Evolutionary conservation across 1,140 invertebrate species (phyloP).

Genomic region (Ooceraea biroi): DNA sequence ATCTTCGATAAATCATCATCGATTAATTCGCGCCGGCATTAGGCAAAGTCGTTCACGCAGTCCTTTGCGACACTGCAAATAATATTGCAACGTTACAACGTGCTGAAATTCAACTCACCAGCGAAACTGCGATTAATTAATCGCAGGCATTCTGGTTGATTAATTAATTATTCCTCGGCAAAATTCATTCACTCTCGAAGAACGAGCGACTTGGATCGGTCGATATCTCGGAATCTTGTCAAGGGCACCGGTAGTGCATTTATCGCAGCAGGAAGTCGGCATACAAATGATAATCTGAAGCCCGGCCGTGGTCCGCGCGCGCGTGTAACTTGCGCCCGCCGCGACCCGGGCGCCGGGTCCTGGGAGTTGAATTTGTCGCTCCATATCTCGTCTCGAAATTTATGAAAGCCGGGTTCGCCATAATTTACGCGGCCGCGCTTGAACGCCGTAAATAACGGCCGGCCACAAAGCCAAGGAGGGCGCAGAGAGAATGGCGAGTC

Average conservation of each 20-base stretch:
- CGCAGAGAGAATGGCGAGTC: conserved; percentile 57
- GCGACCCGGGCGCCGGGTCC: conserved; percentile 68
- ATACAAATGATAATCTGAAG: conserved; percentile 73
- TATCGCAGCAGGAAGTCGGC: conserved; percentile 76
- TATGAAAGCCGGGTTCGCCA: conserved; percentile 77
- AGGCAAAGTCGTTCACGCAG: conserved; percentile 4
- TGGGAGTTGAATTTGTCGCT: conserved; percentile 80
- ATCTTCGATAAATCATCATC: conserved; percentile 12
- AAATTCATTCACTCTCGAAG: not conserved
- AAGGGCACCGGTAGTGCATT: conserved; percentile 70
- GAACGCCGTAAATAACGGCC: conserved; percentile 73
- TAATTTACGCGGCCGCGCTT: conserved; percentile 75
- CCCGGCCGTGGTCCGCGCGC: conserved; percentile 22
- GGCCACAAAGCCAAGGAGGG: conserved; percentile 65
- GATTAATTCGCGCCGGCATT: not conserved
- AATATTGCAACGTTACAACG: too few species aligned
- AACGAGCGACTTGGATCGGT: not conserved
- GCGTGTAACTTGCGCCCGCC: conserved; percentile 58
- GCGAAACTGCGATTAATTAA: too few species aligned
- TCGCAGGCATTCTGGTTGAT: too few species aligned
- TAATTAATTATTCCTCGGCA: not conserved
- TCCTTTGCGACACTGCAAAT: not conserved
- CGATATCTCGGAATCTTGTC: conserved; percentile 43
- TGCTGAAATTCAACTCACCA: too few species aligned
- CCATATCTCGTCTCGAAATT: conserved; percentile 79